phyloP scores from a whole-genome alignment of 1,140 invertebrate genomes.

The Dreissena rostriformis region DNA sequence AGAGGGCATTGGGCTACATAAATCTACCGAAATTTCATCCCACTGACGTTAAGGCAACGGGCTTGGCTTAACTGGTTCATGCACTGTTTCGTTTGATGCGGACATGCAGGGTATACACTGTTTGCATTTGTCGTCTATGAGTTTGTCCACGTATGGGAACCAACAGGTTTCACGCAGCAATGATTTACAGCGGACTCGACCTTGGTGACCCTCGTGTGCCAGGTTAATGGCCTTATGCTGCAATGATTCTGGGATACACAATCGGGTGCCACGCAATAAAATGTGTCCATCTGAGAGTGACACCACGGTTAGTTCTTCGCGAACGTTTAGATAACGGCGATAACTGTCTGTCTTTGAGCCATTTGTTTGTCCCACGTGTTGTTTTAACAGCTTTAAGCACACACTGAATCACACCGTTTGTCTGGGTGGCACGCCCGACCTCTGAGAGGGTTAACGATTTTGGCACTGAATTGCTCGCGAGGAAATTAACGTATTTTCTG shows the following conservation, averaged over 20 bases:
- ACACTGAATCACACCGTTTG: background rate
- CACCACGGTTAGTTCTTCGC: too few relatives aligned
- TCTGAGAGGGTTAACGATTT: background rate
- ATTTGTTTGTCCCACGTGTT: background rate
- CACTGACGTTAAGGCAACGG: constrained; percentile 16
- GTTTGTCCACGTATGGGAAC: constrained; percentile 3
- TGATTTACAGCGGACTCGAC: constrained; percentile 29
- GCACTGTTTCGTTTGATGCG: background rate
- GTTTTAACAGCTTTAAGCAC: background rate
- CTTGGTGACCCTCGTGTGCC: constrained; percentile 29
- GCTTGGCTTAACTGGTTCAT: constrained; percentile 6
- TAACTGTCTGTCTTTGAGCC: too few relatives aligned
- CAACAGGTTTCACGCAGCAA: constrained; percentile 15
- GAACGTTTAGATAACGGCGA: too few relatives aligned
- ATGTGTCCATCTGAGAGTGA: too few relatives aligned
- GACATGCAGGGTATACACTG: constrained; percentile 27
- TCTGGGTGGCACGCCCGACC: background rate
- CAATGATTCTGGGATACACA: too few relatives aligned
- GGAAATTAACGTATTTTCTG: too few relatives aligned
- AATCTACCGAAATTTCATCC: constrained; percentile 64
- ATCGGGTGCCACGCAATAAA: too few relatives aligned
- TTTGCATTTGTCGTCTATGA: constrained; percentile 3
- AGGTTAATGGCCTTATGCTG: background rate
- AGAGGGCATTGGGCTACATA: constrained; percentile 66
- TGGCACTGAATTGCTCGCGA: too few relatives aligned